A percentile compares a stretch with the other conserved stretches of the same genome.
Evolutionary conservation across 2,797 vertebrate species (phyloP).

Genomic region (Helostoma temminkii): DNA sequence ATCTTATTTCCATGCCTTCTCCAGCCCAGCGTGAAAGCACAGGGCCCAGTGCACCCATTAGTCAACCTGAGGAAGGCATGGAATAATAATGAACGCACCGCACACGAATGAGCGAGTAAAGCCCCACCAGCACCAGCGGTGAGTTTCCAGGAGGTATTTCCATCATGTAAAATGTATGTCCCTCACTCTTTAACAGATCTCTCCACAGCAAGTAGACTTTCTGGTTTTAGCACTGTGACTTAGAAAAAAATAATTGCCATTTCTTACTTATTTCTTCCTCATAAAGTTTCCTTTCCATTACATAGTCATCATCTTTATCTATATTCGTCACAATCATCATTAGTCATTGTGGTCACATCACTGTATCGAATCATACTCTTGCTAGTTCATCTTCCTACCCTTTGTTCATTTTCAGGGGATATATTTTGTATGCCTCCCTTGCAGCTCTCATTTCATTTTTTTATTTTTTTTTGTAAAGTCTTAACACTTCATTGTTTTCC

Average conservation of each 20-base stretch:
- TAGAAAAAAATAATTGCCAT: neutral
- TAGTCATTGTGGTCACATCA: neutral
- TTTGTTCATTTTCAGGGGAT: too few species aligned
- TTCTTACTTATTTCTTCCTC: neutral
- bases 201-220: conserved; percentile 5
- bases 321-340: neutral
- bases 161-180: conserved; percentile 70
- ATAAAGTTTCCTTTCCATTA: conserved; percentile 7
- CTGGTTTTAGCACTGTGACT: neutral
- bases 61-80: conserved; percentile 63
- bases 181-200: conserved; percentile 29
- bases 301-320: neutral
- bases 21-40: conserved; percentile 52
- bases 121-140: conserved; percentile 7
- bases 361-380: neutral
- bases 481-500: neutral
- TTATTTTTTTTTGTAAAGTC: neutral
- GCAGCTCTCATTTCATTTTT: too few species aligned
- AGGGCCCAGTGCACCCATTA: conserved; percentile 67
- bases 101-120: conserved; percentile 60
- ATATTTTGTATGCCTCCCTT: too few species aligned
- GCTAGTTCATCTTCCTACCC: conserved; percentile 5
- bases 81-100: conserved; percentile 72
- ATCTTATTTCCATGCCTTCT: conserved; percentile 67
- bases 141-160: conserved; percentile 65